A percentile compares a stretch with the other conserved stretches of the same genome.
Evolutionary conservation across 2,113 vertebrate genomes (phyloP).

Genomic region (Heterochromis multidens): DNA sequence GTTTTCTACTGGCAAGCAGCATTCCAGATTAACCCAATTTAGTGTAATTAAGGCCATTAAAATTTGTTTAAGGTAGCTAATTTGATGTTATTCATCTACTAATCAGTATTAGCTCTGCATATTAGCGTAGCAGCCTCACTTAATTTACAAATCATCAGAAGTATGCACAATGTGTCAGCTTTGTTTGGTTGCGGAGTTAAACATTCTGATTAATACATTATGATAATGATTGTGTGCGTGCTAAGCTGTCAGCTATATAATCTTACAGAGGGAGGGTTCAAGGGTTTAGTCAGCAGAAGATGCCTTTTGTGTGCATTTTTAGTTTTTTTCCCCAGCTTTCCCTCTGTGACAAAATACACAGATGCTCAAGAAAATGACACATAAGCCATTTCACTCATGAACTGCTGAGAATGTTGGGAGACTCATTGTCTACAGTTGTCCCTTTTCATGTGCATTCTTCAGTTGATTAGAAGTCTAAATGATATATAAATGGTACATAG

Average conservation of each 20-base stretch:
- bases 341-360: neutral
- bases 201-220: conserved; percentile 33
- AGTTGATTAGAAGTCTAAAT: neutral
- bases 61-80: conserved; percentile 40
- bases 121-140: neutral
- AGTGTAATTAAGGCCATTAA: conserved; percentile 12
- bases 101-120: conserved; percentile 17
- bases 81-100: conserved; percentile 45
- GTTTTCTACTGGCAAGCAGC: neutral
- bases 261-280: neutral
- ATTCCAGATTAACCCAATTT: conserved; percentile 22
- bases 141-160: conserved; percentile 23
- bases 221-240: neutral
- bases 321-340: neutral
- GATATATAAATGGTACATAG: neutral
- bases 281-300: neutral
- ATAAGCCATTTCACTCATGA: neutral
- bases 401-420: neutral
- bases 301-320: neutral
- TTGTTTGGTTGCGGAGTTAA: conserved; percentile 2
- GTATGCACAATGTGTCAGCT: conserved; percentile 6
- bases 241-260: neutral
- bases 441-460: neutral
- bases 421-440: neutral
- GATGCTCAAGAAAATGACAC: neutral